A percentile compares a stretch with the other conserved stretches of the same genome.
Conservation (phyloP, 2,797 vertebrate genomes). For the Tiaroga cobitis region DNA sequence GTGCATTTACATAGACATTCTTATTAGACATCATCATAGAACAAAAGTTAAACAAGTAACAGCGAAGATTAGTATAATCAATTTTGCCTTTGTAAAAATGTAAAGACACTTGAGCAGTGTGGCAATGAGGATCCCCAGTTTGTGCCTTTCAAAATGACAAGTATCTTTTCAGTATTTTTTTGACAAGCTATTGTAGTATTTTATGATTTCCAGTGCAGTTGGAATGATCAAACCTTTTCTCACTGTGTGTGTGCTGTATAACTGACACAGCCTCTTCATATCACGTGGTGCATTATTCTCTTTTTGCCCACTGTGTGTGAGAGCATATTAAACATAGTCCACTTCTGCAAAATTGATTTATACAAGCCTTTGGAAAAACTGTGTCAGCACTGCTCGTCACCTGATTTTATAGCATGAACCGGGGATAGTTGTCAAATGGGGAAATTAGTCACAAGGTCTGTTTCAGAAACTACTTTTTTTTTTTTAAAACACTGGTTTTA, state of each 20-base stretch:
- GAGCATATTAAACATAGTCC: neutral
- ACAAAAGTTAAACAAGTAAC: neutral
- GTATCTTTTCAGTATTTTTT: neutral
- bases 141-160: neutral
- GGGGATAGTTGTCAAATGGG: neutral
- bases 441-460: constrained; percentile 6
- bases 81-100: neutral
- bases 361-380: neutral
- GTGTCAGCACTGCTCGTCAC: neutral
- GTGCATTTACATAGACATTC: no score
- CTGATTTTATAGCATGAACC: neutral
- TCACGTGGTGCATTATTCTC: neutral
- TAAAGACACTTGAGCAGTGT: neutral
- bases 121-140: neutral
- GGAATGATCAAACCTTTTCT: neutral
- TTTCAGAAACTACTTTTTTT: neutral
- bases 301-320: neutral
- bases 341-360: neutral
- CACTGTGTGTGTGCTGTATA: neutral
- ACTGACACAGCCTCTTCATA: neutral
- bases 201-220: neutral
- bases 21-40: no score
- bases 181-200: neutral
- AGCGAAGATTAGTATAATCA: neutral
- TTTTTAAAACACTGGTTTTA: neutral